A percentile compares a stretch with the other conserved stretches of the same genome.
phyloP scores from a whole-genome alignment of 2,797 vertebrate species.

The Myripristis murdjan region DNA sequence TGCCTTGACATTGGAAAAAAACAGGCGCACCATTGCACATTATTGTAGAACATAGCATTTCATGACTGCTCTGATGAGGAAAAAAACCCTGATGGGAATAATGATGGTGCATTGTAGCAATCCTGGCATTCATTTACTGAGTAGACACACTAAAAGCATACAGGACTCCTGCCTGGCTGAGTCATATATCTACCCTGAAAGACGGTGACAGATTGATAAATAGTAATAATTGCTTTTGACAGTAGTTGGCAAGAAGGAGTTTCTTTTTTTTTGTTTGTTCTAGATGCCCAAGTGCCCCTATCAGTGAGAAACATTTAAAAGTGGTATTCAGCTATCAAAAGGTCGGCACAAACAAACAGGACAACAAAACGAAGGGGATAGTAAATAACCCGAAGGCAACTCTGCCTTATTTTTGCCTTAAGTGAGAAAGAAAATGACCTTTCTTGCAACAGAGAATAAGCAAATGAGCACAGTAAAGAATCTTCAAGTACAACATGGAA shows the following conservation, averaged over 20 bases:
- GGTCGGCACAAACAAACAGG: neutral
- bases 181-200: conserved; percentile 26
- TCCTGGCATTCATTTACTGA: conserved; percentile 24
- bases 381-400: conserved; percentile 22
- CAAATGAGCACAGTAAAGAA: conserved; percentile 2
- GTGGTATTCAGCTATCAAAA: conserved; percentile 40
- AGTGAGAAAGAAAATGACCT: conserved; percentile 35
- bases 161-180: conserved; percentile 23
- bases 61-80: conserved; percentile 28
- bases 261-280: conserved; percentile 12
- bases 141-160: conserved; percentile 17
- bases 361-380: conserved; percentile 4
- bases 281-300: conserved; percentile 20
- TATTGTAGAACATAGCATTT: conserved; percentile 66
- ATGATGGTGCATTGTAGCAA: conserved; percentile 17
- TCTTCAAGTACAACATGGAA: conserved; percentile 20
- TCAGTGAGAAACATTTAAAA: conserved; percentile 37
- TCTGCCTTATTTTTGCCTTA: conserved; percentile 3
- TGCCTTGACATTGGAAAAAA: conserved; percentile 73
- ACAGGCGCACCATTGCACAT: conserved; percentile 63
- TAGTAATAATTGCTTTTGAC: conserved; percentile 1
- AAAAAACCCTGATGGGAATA: conserved; percentile 9
- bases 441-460: neutral
- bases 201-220: conserved; percentile 35
- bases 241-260: conserved; percentile 3